phyloP scores from a whole-genome alignment of 2,888 invertebrate genomes.

The Ormyrus nitidulus region DNA sequence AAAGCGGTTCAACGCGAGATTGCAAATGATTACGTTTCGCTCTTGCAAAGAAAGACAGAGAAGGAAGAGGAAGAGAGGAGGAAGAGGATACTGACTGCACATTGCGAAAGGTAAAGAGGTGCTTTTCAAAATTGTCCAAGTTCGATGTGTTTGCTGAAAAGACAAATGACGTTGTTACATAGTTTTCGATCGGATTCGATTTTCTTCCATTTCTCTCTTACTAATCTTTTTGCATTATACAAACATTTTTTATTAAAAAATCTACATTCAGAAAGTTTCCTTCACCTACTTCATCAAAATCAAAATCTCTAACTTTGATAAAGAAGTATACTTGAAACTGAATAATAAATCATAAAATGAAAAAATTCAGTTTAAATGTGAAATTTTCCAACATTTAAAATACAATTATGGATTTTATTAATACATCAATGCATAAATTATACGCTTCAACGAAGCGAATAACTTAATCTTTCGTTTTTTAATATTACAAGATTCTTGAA shows the following conservation, averaged over 20 bases:
- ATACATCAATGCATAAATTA: too few relatives aligned
- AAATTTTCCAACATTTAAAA: slow-evolving; percentile 14
- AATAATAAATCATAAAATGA: slow-evolving; percentile 17
- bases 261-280: background rate
- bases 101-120: slow-evolving; percentile 53
- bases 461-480: too few relatives aligned
- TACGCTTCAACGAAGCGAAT: too few relatives aligned
- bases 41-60: slow-evolving; percentile 56
- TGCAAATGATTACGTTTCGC: slow-evolving; percentile 70
- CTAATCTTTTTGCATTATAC: slow-evolving; percentile 8
- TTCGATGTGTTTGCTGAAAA: slow-evolving; percentile 57
- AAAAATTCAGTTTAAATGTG: slow-evolving; percentile 34
- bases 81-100: slow-evolving; percentile 37
- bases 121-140: slow-evolving; percentile 58
- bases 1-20: slow-evolving; percentile 70
- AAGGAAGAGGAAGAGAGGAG: slow-evolving; percentile 37
- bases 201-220: slow-evolving; percentile 24
- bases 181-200: slow-evolving; percentile 53
- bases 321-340: slow-evolving; percentile 1
- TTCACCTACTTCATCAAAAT: background rate
- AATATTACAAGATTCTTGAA: too few relatives aligned
- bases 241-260: background rate
- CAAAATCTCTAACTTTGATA: slow-evolving; percentile 15
- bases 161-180: slow-evolving; percentile 56
- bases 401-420: background rate